Evolutionary conservation across 1,140 invertebrate genomes (phyloP), one percentile per base, ranked within the genome.

Genomic region (Drosophila takahashii): DNA sequence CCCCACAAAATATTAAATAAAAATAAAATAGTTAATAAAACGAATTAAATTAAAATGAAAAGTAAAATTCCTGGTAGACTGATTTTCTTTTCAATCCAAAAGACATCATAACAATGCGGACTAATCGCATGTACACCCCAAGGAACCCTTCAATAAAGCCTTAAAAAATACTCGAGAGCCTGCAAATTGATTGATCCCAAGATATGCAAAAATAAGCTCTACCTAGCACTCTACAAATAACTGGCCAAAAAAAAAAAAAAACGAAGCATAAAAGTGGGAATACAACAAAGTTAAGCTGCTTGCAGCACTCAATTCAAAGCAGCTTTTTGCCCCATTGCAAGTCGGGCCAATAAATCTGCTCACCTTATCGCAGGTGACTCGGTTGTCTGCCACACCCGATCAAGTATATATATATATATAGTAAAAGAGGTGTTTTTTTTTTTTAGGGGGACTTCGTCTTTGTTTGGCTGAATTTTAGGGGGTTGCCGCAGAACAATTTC

Each of bases 401-500:
- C 64, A 44, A n/a, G 34, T 32, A 45, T 22, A 57, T 32, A 18
- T 22, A 34, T 51, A 18, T 22, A 50, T 11, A 18, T 11, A 13
- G 10, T 7, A 4, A 5, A 22, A 22, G 22, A 22, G 22, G 22
- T 22, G 22, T 22, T 22, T 22, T 22, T 22, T 22, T 2, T 22
- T 22, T 22, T 22, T 22, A 3, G 29, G 18, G 18, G 10, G 15
- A 4, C 18, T 18, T 18, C 4, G 42, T 45, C 22, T 36, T 42
- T 67, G 59, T 67, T 48, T 65, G 59, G 29, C 34, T 51, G 59
- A 64, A 64, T 64, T 64, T 50, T 42, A 5, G 54, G 64, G 47
- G 36, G 60, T 51, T 81, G 79, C 56, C 79, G 70, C 79, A 83
- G 74, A 81, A 84, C 79, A 84, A 86, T 84, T 84, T 84, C 77